phyloP scores from a whole-genome alignment of 2,113 vertebrate genomes.

The Pituophis catenifer region DNA sequence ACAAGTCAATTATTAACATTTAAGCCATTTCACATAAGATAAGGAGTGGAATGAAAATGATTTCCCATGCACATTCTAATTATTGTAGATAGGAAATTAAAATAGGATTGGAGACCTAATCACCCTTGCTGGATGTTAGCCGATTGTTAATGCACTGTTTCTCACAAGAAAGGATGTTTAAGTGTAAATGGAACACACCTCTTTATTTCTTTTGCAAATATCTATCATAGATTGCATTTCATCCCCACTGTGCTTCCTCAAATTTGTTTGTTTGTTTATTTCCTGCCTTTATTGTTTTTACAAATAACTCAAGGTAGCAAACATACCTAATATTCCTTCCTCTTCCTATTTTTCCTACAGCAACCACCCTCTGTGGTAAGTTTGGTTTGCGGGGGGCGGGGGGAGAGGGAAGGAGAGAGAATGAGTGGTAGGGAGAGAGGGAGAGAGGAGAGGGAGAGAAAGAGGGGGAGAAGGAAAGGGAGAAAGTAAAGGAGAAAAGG shows the following conservation, averaged over 20 bases:
- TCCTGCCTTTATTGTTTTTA: too few relatives aligned
- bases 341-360: too few relatives aligned
- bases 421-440: too few relatives aligned
- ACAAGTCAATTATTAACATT: background rate
- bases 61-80: background rate
- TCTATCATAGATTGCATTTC: background rate
- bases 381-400: too few relatives aligned
- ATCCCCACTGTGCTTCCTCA: background rate
- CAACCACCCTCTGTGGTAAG: too few relatives aligned
- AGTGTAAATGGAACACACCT: background rate
- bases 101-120: background rate
- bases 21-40: background rate
- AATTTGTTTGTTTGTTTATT: too few relatives aligned
- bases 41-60: background rate
- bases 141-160: background rate
- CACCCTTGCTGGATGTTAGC: background rate
- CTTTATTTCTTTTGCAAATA: background rate
- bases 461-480: too few relatives aligned
- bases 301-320: too few relatives aligned
- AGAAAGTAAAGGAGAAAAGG: too few relatives aligned
- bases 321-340: too few relatives aligned
- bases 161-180: background rate
- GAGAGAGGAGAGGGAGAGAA: too few relatives aligned
- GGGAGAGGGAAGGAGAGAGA: too few relatives aligned
- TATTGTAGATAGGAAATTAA: background rate